phyloP scores from a whole-genome alignment of 2,113 vertebrate species.

The Marmota flaviventris region DNA sequence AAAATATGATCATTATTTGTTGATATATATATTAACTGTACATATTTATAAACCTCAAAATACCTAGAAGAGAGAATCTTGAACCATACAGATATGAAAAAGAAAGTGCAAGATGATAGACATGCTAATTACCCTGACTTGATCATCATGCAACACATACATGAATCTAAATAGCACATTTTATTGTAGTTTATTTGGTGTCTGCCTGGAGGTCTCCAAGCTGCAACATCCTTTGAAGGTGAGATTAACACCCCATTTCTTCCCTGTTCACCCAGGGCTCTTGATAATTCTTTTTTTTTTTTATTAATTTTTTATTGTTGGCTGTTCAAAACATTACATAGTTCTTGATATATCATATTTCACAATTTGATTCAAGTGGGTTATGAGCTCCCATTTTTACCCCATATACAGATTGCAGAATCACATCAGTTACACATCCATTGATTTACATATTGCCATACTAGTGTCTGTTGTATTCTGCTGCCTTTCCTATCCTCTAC shows the following conservation, averaged over 20 bases:
- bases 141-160: not conserved
- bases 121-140: not conserved
- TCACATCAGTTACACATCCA: too few species aligned
- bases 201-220: not conserved
- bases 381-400: too few species aligned
- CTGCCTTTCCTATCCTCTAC: too few species aligned
- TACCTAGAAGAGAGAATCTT: not conserved
- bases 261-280: not conserved
- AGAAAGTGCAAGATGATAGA: not conserved
- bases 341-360: too few species aligned
- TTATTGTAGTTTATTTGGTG: constrained; percentile 2
- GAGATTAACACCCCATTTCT: not conserved
- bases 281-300: not conserved
- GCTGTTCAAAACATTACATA: too few species aligned
- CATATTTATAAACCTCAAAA: not conserved
- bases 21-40: not conserved
- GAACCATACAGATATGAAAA: not conserved
- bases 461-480: too few species aligned
- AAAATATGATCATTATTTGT: not conserved
- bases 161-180: not conserved
- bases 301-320: too few species aligned
- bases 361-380: too few species aligned
- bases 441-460: too few species aligned
- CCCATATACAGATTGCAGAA: too few species aligned
- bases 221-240: not conserved